Base-by-base conservation (phyloP, 2,888 invertebrate genomes). In the Parnassius orleans region DNA sequence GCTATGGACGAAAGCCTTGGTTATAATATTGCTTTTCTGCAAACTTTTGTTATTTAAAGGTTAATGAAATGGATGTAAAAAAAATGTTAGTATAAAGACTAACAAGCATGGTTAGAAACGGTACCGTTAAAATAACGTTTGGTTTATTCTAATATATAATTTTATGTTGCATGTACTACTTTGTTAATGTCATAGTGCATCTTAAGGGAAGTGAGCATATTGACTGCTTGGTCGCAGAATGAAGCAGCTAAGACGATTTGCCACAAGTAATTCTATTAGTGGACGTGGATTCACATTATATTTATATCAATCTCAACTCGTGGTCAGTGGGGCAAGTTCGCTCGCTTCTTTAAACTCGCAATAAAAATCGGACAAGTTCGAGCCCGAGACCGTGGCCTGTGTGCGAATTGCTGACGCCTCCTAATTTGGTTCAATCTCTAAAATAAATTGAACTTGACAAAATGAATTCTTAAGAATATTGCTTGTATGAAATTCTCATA, bases 261-360 rank as follows among this genome's bases (percentile, higher is more conserved):
- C 78, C 79, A 80, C 75, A 67, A 74, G 69, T 66, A 72, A 73
- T 68, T 76, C 78, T 82, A 85, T 83, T 81, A 81, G 80, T 83
- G 80, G 77, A 75, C 73, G 73, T 80, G 72, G 77, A 74, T 77
- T 78, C 68, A 65, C 66, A 81, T 83, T 88, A 84, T 87, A 86
- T 88, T 88, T 87, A 85, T 85, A 86, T 81, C 80, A 79, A 80
- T 74, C 75, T 74, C 74, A 75, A 76, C 73, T 76, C 74, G 79
- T 87, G 84, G 89, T 87, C 87, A 89, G 79, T 89, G 79, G 90
- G 85, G 82, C 90, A 90, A 90, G 89, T 88, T 88, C 89, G 86
- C 78, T 81, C 75, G 83, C 80, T 83, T 84, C 82, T 86, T 86
- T 79, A 84, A 84, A 83, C 84, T 83, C 78, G 76, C 80, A 79